Percentiles rank a stretch among this genome's conserved stretches.
Evolutionary conservation across 2,113 vertebrate species (phyloP).

Genomic region (Lutjanus erythropterus): DNA sequence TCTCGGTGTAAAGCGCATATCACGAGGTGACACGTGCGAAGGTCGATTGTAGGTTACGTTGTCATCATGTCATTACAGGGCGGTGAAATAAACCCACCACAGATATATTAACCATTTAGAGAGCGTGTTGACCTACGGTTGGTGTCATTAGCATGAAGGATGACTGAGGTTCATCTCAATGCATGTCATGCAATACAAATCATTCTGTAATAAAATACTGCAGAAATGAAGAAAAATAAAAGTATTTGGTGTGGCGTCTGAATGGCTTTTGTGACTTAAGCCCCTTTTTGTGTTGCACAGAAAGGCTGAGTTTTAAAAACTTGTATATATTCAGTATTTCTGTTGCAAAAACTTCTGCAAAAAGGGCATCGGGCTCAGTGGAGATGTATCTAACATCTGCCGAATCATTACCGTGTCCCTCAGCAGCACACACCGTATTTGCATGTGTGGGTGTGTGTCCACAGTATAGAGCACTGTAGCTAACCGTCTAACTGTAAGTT

Average conservation of each 20-base stretch:
- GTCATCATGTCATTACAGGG: neutral
- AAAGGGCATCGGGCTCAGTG: neutral
- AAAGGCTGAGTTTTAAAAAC: too few species aligned
- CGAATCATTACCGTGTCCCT: neutral
- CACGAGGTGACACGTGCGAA: neutral
- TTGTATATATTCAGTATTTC: too few species aligned
- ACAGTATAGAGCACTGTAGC: neutral
- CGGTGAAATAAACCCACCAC: neutral
- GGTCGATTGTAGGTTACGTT: slow-evolving; percentile 34
- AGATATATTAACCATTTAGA: slow-evolving; percentile 8
- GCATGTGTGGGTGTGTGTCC: neutral
- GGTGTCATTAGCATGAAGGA: slow-evolving; percentile 3
- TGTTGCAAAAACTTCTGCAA: too few species aligned
- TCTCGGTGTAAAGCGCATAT: neutral
- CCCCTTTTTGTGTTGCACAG: too few species aligned
- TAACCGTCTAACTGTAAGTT: neutral
- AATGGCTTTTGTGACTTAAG: too few species aligned
- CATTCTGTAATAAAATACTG: neutral
- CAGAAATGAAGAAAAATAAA: too few species aligned
- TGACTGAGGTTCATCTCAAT: slow-evolving; percentile 1
- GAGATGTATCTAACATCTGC: slow-evolving; percentile 11
- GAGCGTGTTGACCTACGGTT: neutral
- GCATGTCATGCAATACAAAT: neutral
- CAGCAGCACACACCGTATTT: neutral
- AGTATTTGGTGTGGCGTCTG: too few species aligned